Base-by-base conservation (phyloP, 2,113 vertebrate species). In the Sinocyclocheilus anophthalmus region DNA sequence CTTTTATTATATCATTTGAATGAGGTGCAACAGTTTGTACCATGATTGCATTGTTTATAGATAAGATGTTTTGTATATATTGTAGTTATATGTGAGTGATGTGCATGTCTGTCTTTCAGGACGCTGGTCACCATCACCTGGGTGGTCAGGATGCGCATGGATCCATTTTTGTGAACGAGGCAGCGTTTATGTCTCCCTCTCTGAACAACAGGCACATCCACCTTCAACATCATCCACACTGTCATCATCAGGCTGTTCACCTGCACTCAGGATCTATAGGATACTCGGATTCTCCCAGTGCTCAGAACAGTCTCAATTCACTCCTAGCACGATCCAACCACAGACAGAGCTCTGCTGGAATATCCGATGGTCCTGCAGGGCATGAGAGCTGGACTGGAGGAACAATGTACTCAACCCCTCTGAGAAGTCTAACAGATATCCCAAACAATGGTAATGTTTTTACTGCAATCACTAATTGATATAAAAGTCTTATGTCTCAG, bases 151-250 rank as follows among this genome's bases (percentile, higher is more conserved):
- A 87, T 77, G 90, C 84, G 0, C 86, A 94, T 82, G 93, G 92
- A 85, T 90, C 91, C 6, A 90, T 95, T 91, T 95, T 91, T 92
- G 87, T 96, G 90, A 95, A 95, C 67, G 95, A 96, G 90, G 91
- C 94, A 76, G 88, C 95, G 80, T 87, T 94, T 59, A 93, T 90
- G 80, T 84, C 93, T 85, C 93, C 94, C 45, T 76, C 88, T 22
- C 88, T 94, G 88, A 94, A 94, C 88, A 92, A 89, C 85, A 85
- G 92, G 82, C 90, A 92, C 30, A 42, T 85, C 33, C 80, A 87
- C 20, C 83, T 87, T 37, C 79, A 86, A 37, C 84, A 88, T 82
- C 84, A 87, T 63, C 85, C 88, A 65, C 57, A 70, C 85, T 91
- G 87, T 88, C 86, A 70, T 70, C 79, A 83, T 14, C 88, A 86